Percentiles rank a stretch among this genome's conserved stretches.
phyloP scores from a whole-genome alignment of 2,797 vertebrate species.

The Xenopus petersii region DNA sequence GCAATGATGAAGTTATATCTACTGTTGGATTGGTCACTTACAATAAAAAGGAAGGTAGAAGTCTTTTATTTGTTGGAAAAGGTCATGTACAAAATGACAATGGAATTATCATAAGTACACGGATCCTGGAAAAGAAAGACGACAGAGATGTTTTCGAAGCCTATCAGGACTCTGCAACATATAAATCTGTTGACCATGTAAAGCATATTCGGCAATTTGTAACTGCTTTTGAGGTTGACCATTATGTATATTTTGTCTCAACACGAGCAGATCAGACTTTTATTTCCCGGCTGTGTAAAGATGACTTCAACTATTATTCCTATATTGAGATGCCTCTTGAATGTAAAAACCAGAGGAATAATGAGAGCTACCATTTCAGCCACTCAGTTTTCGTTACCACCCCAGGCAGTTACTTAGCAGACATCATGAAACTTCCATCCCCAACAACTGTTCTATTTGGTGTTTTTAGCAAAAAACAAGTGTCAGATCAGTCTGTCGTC shows the following conservation, averaged over 20 bases:
- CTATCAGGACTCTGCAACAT: slow-evolving; percentile 83
- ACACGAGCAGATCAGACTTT: slow-evolving; percentile 84
- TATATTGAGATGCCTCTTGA: slow-evolving; percentile 89
- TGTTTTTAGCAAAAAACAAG: slow-evolving; percentile 64
- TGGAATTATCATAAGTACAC: slow-evolving; percentile 89
- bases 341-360: slow-evolving; percentile 61
- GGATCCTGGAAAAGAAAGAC: slow-evolving; percentile 72
- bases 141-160: slow-evolving; percentile 87
- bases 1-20: slow-evolving; percentile 84
- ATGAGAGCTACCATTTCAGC: slow-evolving; percentile 60
- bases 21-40: slow-evolving; percentile 89
- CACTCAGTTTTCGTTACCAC: slow-evolving; percentile 63
- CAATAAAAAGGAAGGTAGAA: slow-evolving; percentile 43
- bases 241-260: slow-evolving; percentile 88
- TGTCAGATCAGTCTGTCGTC: slow-evolving; percentile 71
- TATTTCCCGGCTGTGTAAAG: slow-evolving; percentile 84
- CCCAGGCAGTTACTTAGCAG: slow-evolving; percentile 52
- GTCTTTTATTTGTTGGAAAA: slow-evolving; percentile 88
- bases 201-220: slow-evolving; percentile 85
- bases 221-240: slow-evolving; percentile 78
- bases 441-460: slow-evolving; percentile 60
- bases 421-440: slow-evolving; percentile 40
- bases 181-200: slow-evolving; percentile 81
- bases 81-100: slow-evolving; percentile 87
- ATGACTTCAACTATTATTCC: slow-evolving; percentile 84